Conservation (phyloP, 2,113 vertebrate genomes). For the Halcyon malimbica region DNA sequence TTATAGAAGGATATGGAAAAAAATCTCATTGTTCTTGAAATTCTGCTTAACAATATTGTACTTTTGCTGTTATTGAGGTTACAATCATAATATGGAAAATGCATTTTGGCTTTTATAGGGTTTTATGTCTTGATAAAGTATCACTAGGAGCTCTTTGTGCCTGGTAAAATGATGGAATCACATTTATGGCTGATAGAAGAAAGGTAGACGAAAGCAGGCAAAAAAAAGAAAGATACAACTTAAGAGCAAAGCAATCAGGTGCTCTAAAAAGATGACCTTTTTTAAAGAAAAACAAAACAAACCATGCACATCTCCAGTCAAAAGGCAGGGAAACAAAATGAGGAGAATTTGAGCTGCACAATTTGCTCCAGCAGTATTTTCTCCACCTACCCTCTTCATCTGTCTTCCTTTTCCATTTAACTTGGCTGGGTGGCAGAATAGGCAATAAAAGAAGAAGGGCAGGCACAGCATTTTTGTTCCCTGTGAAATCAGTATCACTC, state of each 20-base stretch:
- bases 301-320: background rate
- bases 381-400: background rate
- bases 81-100: conserved; percentile 40
- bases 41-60: background rate
- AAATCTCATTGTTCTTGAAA: background rate
- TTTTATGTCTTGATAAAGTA: conserved; percentile 31
- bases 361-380: background rate
- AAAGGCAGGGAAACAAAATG: conserved; percentile 1
- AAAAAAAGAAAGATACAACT: background rate
- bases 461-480: conserved; percentile 1
- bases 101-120: conserved; percentile 27
- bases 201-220: conserved; percentile 54
- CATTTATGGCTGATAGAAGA: conserved; percentile 56
- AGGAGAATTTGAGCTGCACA: conserved; percentile 14
- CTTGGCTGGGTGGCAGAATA: background rate
- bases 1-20: background rate
- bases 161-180: conserved; percentile 9
- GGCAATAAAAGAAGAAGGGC: conserved; percentile 3
- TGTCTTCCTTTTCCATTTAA: conserved; percentile 39
- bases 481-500: background rate
- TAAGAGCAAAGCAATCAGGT: conserved; percentile 35
- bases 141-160: conserved; percentile 11
- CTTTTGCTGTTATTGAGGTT: conserved; percentile 31
- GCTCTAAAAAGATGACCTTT: conserved; percentile 27
- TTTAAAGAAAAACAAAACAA: background rate